A percentile compares a stretch with the other conserved stretches of the same genome.
These are phyloP conservation scores for Clostera curtula DNA, from an alignment of 2,888 invertebrate genomes.

Conservation along the genomic window DNA sequence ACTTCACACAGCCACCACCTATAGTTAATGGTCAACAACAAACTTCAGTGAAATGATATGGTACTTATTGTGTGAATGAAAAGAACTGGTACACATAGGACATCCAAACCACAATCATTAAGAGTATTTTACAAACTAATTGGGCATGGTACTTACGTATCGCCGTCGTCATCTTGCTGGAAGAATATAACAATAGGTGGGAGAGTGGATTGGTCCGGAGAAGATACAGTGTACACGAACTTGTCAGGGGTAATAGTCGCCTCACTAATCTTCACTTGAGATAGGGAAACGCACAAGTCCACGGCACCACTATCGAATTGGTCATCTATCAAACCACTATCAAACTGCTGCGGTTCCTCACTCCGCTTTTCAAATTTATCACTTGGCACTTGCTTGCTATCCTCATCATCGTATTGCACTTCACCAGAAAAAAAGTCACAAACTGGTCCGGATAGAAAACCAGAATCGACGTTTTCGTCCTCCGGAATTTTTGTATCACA, in stretches of 20 bases:
- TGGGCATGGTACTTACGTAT: slow-evolving; percentile 81
- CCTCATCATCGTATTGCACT: too few relatives aligned
- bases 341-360: slow-evolving; percentile 35
- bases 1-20: too few relatives aligned
- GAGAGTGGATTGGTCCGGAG: slow-evolving; percentile 23
- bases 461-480: slow-evolving; percentile 52
- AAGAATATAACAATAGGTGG: slow-evolving; percentile 80
- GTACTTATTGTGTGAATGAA: too few relatives aligned
- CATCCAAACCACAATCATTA: too few relatives aligned
- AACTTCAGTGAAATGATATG: too few relatives aligned
- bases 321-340: slow-evolving; percentile 21
- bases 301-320: slow-evolving; percentile 79
- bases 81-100: too few relatives aligned
- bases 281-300: slow-evolving; percentile 70
- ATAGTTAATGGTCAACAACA: too few relatives aligned
- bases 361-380: slow-evolving; percentile 14
- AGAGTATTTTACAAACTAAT: too few relatives aligned
- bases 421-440: slow-evolving; percentile 25
- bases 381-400: slow-evolving; percentile 8
- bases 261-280: slow-evolving; percentile 25
- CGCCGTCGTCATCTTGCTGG: slow-evolving; percentile 88
- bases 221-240: slow-evolving; percentile 2
- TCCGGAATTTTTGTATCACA: slow-evolving; percentile 46
- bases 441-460: slow-evolving; percentile 45
- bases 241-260: slow-evolving; percentile 1